Percentiles rank a stretch among this genome's conserved stretches.
These are phyloP conservation scores for Noturus placidus DNA, from an alignment of 2,113 vertebrate genomes.

Conservation along the genomic window DNA sequence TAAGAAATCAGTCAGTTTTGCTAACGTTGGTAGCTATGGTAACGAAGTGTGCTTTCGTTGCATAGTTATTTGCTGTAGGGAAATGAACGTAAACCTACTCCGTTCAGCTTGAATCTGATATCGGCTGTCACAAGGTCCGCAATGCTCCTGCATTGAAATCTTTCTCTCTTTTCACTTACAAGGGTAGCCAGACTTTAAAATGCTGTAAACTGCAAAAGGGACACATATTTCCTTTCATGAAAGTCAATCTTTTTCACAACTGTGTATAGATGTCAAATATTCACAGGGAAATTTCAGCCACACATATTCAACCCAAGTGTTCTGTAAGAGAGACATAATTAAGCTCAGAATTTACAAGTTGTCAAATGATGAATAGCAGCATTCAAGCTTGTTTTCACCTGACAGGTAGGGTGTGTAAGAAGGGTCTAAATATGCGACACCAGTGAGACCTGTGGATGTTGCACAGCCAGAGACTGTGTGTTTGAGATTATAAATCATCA, in stretches of 20 bases:
- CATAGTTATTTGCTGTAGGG: not conserved
- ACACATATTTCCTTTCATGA: not conserved
- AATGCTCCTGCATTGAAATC: no score
- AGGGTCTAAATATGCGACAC: not conserved
- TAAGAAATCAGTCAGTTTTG: not conserved
- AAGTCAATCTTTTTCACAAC: not conserved
- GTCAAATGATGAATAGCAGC: not conserved
- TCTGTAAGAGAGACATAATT: not conserved
- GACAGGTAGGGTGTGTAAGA: not conserved
- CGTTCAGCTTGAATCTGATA: not conserved
- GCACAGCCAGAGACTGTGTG: not conserved
- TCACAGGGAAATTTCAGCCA: not conserved
- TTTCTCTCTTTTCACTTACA: not conserved
- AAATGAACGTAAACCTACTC: not conserved
- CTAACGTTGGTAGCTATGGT: not conserved
- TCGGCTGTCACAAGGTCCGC: not conserved
- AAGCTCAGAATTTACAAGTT: not conserved
- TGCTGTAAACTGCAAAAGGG: not conserved
- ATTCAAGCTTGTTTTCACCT: not conserved
- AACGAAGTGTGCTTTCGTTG: not conserved
- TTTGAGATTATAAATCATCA: constrained; percentile 31
- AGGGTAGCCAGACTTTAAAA: not conserved
- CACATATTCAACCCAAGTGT: not conserved
- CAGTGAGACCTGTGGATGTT: not conserved
- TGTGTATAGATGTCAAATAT: not conserved